A percentile compares a stretch with the other conserved stretches of the same genome.
These are phyloP conservation scores for Gymnocypris eckloni DNA, from an alignment of 2,797 vertebrate species.

Conservation along the genomic window DNA sequence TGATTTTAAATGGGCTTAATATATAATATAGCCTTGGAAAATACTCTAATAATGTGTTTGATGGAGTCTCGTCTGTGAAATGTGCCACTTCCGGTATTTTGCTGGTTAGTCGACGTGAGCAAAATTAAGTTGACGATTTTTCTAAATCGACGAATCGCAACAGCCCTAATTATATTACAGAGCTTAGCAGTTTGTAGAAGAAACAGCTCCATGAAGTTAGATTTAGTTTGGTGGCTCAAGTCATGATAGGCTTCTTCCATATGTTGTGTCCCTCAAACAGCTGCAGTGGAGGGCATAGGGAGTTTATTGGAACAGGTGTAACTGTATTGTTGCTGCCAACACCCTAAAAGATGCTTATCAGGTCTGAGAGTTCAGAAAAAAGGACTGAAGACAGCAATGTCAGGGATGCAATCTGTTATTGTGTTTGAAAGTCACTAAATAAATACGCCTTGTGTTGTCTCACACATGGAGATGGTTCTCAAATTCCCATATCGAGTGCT, in stretches of 20 bases:
- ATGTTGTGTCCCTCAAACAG: neutral
- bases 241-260: slow-evolving; percentile 17
- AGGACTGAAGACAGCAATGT: slow-evolving; percentile 11
- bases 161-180: too few species aligned
- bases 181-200: neutral
- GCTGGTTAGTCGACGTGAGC: too few species aligned
- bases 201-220: neutral
- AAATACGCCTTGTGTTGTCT: slow-evolving; percentile 1
- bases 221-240: neutral
- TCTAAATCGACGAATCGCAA: too few species aligned
- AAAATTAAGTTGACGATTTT: too few species aligned
- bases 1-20: too few species aligned
- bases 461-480: neutral
- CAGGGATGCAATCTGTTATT: slow-evolving; percentile 29
- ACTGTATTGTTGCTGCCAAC: slow-evolving; percentile 21
- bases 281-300: slow-evolving; percentile 13
- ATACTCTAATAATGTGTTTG: too few species aligned
- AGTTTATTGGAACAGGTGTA: slow-evolving; percentile 36
- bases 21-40: too few species aligned
- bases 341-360: slow-evolving; percentile 24
- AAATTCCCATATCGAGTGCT: neutral
- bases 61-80: too few species aligned
- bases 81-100: too few species aligned
- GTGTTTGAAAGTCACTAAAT: slow-evolving; percentile 29
- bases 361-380: neutral